Evolutionary conservation across 2,797 vertebrate genomes (phyloP).

Genomic region (Serranus cabrilla): DNA sequence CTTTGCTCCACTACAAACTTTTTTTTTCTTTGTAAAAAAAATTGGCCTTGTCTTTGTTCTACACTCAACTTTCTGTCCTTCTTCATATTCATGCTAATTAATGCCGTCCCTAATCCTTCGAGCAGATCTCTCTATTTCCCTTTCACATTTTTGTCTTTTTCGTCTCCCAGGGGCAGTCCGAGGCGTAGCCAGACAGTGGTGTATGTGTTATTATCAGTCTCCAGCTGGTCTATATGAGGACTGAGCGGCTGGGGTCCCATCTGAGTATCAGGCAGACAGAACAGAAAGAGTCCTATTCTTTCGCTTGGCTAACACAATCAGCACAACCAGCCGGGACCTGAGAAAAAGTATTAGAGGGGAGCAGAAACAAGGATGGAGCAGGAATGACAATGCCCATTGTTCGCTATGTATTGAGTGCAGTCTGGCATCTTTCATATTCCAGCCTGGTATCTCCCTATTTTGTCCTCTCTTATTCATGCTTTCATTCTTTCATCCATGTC

Average conservation of each 20-base stretch:
- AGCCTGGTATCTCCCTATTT: slow-evolving; percentile 52
- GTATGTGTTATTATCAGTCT: slow-evolving; percentile 70
- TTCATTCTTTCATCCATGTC: slow-evolving; percentile 60
- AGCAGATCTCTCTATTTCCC: slow-evolving; percentile 51
- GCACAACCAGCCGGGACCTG: slow-evolving; percentile 69
- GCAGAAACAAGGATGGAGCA: slow-evolving; percentile 62
- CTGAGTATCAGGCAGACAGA: slow-evolving; percentile 60
- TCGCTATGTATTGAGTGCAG: slow-evolving; percentile 45
- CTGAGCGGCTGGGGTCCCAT: slow-evolving; percentile 56
- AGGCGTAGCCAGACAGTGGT: slow-evolving; percentile 55
- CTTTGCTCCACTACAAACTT: slow-evolving; percentile 8
- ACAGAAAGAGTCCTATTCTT: slow-evolving; percentile 68
- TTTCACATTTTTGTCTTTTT: slow-evolving; percentile 44
- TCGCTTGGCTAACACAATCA: slow-evolving; percentile 64
- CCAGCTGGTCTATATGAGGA: slow-evolving; percentile 63
- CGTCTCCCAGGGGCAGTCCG: slow-evolving; percentile 47
- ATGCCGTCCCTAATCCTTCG: slow-evolving; percentile 66
- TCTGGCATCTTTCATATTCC: slow-evolving; percentile 70
- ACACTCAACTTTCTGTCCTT: slow-evolving; percentile 57
- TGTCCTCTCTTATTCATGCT: slow-evolving; percentile 59
- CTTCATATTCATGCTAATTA: slow-evolving; percentile 51
- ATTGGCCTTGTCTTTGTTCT: slow-evolving; percentile 37
- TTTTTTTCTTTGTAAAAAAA: neutral
- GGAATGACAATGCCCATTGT: slow-evolving; percentile 76
- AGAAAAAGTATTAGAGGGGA: slow-evolving; percentile 65